Conservation (phyloP, 1,140 invertebrate genomes). For the Metaphire vulgaris region DNA sequence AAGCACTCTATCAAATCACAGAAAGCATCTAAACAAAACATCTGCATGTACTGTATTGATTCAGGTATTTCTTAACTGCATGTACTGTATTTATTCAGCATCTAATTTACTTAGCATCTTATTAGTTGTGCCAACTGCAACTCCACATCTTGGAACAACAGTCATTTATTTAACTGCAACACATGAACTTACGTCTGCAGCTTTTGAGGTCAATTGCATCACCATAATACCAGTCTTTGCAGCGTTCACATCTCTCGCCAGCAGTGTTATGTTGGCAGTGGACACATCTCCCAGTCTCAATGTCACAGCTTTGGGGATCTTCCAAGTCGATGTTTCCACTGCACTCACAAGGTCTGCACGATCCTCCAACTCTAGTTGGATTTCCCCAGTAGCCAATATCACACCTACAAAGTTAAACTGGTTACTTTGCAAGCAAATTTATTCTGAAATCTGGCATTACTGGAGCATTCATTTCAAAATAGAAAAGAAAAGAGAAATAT, state of each 20-base stretch:
- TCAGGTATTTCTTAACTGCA: too few species aligned
- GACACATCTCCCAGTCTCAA: slow-evolving; percentile 77
- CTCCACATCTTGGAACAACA: too few species aligned
- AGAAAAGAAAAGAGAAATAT: neutral
- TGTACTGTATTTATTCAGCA: too few species aligned
- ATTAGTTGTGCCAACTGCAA: too few species aligned
- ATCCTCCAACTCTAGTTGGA: slow-evolving; percentile 58
- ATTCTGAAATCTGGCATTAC: too few species aligned
- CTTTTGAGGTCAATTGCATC: slow-evolving; percentile 69
- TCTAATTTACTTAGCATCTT: too few species aligned
- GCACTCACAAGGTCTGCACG: slow-evolving; percentile 81
- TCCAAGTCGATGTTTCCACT: slow-evolving; percentile 82
- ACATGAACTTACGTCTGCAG: slow-evolving; percentile 27
- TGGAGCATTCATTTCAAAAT: too few species aligned
- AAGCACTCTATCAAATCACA: too few species aligned
- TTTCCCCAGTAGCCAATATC: slow-evolving; percentile 74
- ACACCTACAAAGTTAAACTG: slow-evolving; percentile 62
- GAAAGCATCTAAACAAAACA: too few species aligned
- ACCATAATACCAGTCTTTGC: slow-evolving; percentile 79
- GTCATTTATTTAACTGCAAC: too few species aligned
- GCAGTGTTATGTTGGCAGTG: slow-evolving; percentile 84
- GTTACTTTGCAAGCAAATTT: too few species aligned
- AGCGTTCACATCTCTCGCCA: slow-evolving; percentile 76
- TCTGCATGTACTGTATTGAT: too few species aligned
- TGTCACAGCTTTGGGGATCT: slow-evolving; percentile 75